These are phyloP conservation scores for Xiphophorus maculatus DNA, from an alignment of 2,113 vertebrate genomes.

Conservation along the genomic window DNA sequence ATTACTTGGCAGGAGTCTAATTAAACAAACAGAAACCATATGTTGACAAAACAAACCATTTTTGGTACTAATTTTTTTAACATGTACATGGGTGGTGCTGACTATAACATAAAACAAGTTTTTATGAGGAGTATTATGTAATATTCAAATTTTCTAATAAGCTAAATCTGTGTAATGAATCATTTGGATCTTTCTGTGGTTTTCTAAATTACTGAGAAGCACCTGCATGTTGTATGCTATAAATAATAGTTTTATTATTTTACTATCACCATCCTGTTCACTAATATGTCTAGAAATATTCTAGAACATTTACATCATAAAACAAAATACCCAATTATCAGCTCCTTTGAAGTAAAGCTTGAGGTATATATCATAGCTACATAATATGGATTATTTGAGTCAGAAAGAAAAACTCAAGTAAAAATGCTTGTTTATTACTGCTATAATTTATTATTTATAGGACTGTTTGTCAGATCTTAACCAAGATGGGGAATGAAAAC, in stretches of 20 bases:
- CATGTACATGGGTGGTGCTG: no score
- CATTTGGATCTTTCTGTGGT: no score
- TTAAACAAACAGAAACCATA: no score
- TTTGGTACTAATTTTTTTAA: no score
- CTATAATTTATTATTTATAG: constrained; percentile 70
- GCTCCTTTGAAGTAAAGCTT: constrained; percentile 10
- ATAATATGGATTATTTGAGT: constrained; percentile 35
- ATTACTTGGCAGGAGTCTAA: no score
- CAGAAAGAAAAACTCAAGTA: constrained; percentile 47
- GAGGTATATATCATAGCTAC: constrained; percentile 12
- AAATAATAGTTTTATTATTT: no score
- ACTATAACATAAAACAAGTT: not conserved
- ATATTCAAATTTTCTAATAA: no score
- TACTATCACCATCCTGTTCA: no score
- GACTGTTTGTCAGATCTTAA: constrained; percentile 55
- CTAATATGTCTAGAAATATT: not conserved
- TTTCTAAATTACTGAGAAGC: no score
- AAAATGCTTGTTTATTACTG: constrained; percentile 34
- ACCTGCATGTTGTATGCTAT: no score
- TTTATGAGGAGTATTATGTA: not conserved
- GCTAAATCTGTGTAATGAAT: no score
- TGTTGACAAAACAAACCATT: no score
- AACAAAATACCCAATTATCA: not conserved
- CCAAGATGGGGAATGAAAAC: constrained; percentile 48
- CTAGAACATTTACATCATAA: not conserved